These are phyloP conservation scores for Rhincodon typus DNA, from an alignment of 2,797 vertebrate genomes.

Conservation along the genomic window DNA sequence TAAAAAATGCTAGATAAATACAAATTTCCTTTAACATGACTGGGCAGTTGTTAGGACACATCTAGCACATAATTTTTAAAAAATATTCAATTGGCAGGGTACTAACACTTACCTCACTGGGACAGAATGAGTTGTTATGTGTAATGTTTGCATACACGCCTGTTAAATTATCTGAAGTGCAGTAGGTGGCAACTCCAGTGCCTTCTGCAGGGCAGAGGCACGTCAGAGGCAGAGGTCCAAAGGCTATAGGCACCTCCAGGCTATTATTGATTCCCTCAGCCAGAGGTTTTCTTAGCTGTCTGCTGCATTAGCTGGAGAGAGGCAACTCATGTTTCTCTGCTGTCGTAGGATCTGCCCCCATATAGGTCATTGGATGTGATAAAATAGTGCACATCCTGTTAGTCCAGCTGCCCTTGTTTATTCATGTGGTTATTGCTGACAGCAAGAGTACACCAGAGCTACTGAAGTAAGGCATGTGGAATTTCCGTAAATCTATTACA, in stretches of 20 bases:
- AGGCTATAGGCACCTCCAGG: not conserved
- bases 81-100: not conserved
- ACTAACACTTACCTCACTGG: not conserved
- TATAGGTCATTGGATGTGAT: not conserved
- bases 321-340: not conserved
- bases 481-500: not conserved
- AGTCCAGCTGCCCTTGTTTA: not conserved
- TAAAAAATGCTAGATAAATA: not conserved
- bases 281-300: not conserved
- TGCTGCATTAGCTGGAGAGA: not conserved
- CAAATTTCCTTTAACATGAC: not conserved
- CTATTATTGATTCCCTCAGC: not conserved
- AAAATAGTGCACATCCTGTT: not conserved
- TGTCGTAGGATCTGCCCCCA: not conserved
- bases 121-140: not conserved
- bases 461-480: not conserved
- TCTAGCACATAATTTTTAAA: not conserved
- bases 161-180: not conserved
- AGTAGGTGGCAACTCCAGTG: not conserved
- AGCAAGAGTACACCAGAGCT: not conserved
- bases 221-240: not conserved
- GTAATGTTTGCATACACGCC: not conserved
- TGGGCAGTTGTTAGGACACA: not conserved
- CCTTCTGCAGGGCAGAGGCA: not conserved
- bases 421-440: not conserved